Conservation (phyloP, 1,140 invertebrate genomes). For the Pogonomyrmex californicus region DNA sequence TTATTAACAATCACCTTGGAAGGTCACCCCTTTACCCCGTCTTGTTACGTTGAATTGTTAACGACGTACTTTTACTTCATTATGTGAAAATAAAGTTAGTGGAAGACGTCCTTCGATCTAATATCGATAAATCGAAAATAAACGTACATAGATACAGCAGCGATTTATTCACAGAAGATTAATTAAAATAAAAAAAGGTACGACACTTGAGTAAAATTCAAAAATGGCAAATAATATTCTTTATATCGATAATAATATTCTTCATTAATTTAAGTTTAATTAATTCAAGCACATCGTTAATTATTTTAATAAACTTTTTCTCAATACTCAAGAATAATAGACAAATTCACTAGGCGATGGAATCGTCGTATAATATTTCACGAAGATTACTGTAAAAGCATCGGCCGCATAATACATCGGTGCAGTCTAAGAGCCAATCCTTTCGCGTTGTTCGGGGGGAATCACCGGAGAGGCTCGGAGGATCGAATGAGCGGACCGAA, state of each 20-base stretch:
- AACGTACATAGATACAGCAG: background rate
- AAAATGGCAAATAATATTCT: background rate
- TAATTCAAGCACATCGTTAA: background rate
- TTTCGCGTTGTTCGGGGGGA: slow-evolving; percentile 6
- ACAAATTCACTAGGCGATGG: background rate
- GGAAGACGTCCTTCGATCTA: slow-evolving; percentile 31
- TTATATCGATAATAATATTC: background rate
- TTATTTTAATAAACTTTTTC: background rate
- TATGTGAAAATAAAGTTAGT: slow-evolving; percentile 27
- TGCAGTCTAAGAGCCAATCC: background rate
- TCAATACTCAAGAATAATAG: background rate
- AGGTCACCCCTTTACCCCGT: slow-evolving; percentile 38
- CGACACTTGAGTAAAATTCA: background rate
- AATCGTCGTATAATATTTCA: background rate
- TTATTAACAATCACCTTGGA: slow-evolving; percentile 33
- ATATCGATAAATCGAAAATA: background rate
- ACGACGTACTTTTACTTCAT: slow-evolving; percentile 43
- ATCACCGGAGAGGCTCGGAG: background rate
- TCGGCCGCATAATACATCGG: background rate
- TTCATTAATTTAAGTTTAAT: background rate
- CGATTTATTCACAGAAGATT: background rate
- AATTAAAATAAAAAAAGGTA: slow-evolving; percentile 4
- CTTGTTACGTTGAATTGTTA: background rate
- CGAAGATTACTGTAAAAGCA: background rate
- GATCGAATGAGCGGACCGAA: slow-evolving; percentile 41